These are phyloP conservation scores for Zaprionus taronus DNA, from an alignment of 1,140 invertebrate genomes.

Conservation along the genomic window DNA sequence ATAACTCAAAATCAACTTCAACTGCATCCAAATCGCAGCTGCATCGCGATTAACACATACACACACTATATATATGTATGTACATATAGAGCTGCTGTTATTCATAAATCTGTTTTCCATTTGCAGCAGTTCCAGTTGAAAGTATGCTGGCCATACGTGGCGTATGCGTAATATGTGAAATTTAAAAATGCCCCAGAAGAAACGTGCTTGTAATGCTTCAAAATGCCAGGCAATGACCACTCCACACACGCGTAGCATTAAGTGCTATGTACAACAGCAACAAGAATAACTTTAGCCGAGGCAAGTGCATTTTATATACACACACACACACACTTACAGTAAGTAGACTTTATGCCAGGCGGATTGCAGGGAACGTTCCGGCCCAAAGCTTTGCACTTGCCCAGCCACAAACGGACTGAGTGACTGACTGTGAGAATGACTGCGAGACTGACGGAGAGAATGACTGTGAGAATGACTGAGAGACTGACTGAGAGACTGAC, in stretches of 20 bases:
- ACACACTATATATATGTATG: not conserved
- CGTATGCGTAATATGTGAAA: constrained; percentile 69
- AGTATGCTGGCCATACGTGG: not conserved
- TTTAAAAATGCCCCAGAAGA: constrained; percentile 28
- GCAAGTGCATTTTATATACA: constrained; percentile 49
- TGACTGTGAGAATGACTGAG: constrained; percentile 56
- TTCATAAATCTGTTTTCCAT: constrained; percentile 16
- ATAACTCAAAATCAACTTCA: constrained; percentile 64
- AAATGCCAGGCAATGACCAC: constrained; percentile 41
- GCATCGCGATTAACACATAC: not conserved
- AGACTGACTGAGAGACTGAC: constrained; percentile 42
- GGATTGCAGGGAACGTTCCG: constrained; percentile 14
- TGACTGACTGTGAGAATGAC: constrained; percentile 39
- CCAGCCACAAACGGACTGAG: constrained; percentile 34
- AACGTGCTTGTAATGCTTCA: constrained; percentile 43
- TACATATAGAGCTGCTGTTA: not conserved
- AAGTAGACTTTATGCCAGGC: constrained; percentile 49
- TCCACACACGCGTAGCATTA: constrained; percentile 43
- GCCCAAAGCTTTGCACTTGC: constrained; percentile 31
- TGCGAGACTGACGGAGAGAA: constrained; percentile 50
- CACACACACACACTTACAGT: constrained; percentile 22
- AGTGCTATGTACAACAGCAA: constrained; percentile 55
- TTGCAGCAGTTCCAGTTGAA: not conserved
- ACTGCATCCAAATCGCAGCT: constrained; percentile 5
- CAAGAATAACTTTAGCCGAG: constrained; percentile 11